Percentiles rank a stretch among this genome's conserved stretches.
phyloP scores from a whole-genome alignment of 2,113 vertebrate species.

The Furnarius figulus region DNA sequence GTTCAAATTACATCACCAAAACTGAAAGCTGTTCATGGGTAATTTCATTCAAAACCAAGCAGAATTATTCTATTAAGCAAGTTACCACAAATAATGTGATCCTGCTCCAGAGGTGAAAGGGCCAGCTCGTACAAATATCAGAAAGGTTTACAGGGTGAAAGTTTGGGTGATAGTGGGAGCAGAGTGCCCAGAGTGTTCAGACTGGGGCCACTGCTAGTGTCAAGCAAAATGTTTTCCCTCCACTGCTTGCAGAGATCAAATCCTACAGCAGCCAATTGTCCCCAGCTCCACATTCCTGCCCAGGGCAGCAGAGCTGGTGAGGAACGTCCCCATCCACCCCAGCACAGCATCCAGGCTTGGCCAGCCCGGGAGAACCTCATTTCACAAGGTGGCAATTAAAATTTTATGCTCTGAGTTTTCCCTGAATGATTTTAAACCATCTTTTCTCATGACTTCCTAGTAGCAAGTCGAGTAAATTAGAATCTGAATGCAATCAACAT shows the following conservation, averaged over 20 bases:
- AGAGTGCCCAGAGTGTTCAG: not conserved
- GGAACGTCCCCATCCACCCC: not conserved
- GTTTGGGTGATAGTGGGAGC: not conserved
- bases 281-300: not conserved
- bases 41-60: not conserved
- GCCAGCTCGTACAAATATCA: not conserved
- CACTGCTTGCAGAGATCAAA: not conserved
- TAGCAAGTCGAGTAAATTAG: conserved; percentile 43
- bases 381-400: conserved; percentile 62
- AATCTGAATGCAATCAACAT: conserved; percentile 52
- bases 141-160: not conserved
- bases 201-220: fast-evolving
- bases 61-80: not conserved
- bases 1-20: not conserved
- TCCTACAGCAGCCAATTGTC: not conserved
- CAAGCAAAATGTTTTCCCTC: not conserved
- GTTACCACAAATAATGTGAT: not conserved
- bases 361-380: not conserved
- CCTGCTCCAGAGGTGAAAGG: not conserved
- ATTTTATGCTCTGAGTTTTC: conserved; percentile 65
- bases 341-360: not conserved
- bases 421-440: conserved; percentile 51
- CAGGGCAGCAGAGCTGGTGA: not conserved
- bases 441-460: conserved; percentile 55
- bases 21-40: not conserved